Base-by-base conservation (phyloP, 2,113 vertebrate species). In the Sinocyclocheilus maitianheensis region DNA sequence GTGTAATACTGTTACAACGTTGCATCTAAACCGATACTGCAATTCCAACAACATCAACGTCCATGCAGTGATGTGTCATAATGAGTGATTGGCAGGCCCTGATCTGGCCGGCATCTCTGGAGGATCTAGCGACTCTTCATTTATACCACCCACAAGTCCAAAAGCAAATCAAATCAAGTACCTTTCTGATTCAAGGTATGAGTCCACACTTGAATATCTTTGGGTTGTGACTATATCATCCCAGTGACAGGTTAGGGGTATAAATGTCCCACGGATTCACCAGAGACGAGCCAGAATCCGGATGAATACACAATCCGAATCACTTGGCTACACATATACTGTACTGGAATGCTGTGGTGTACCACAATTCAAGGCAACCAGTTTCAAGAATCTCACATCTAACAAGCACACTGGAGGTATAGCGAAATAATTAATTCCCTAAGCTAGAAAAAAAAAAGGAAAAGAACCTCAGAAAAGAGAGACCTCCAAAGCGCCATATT, bases 1-100 rank as follows among this genome's bases (percentile, higher is more conserved):
- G 95, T 95, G 95, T 95, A 97, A 97, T 96, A 97, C 96, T 97
- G 96, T 96, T 95, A 96, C 95, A 94, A 95, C 93, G 94, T 92
- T 91, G 48, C 91, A 96, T 91, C 93, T 93, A 95, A 95, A 94
- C 95, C 95, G 93, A 95, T 93, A 95, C 87, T 93, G 91, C 90
- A 95, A 90, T 94, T 95, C 90, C 87, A 91, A 95, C 92, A 93
- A 91, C 91, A 93, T 90, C 87, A 91, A 96, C 91, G 92, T 92
- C 94, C 94, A 97, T 96, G 96, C 96, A 96, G 95, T 95, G 92
- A 95, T 85, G 91, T 92, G 91, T 92, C 90, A 93, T 94, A 92
- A 94, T 91, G 92, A 87, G 94, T 92, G 94, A 94, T 94, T 91
- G 93, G 93, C 92, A 89, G 90, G 92, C 91, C 93, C 91, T 91